Percentiles rank a stretch among this genome's conserved stretches.
Evolutionary conservation across 2,888 invertebrate genomes (phyloP).

Genomic region (Luperina testacea): DNA sequence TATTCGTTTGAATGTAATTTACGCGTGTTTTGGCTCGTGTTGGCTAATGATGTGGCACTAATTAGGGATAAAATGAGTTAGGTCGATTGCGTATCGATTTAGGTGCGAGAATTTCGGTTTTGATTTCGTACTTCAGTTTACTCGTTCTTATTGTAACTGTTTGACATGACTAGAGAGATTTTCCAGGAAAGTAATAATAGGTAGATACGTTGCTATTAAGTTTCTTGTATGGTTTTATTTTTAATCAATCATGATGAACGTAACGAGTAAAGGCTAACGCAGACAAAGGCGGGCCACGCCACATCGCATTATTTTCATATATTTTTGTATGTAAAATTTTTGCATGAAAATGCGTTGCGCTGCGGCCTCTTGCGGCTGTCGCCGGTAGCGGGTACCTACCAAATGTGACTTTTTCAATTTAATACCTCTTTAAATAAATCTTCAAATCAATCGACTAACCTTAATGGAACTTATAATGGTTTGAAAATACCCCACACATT

Average conservation of each 20-base stretch:
- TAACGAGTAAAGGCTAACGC: neutral
- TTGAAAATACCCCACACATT: neutral
- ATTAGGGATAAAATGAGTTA: constrained; percentile 61
- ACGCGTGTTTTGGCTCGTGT: constrained; percentile 59
- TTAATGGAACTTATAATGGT: neutral
- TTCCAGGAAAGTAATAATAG: neutral
- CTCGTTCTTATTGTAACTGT: neutral
- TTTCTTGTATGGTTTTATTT: neutral
- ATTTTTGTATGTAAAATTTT: neutral
- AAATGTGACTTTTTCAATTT: neutral
- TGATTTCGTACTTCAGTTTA: neutral
- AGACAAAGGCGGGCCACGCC: neutral
- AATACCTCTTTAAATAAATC: neutral
- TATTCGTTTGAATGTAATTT: constrained; percentile 63
- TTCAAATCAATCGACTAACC: neutral
- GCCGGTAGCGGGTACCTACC: neutral
- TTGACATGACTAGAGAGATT: neutral
- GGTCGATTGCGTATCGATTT: constrained; percentile 46
- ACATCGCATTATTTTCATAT: neutral
- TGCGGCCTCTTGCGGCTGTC: neutral
- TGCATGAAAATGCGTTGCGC: neutral
- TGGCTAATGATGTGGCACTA: constrained; percentile 61
- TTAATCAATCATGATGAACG: too few relatives aligned
- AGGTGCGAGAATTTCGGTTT: constrained; percentile 35
- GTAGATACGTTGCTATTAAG: neutral